Percentiles rank a stretch among this genome's conserved stretches.
These are phyloP conservation scores for Saturnia pavonia DNA, from an alignment of 2,888 invertebrate genomes.

Conservation along the genomic window DNA sequence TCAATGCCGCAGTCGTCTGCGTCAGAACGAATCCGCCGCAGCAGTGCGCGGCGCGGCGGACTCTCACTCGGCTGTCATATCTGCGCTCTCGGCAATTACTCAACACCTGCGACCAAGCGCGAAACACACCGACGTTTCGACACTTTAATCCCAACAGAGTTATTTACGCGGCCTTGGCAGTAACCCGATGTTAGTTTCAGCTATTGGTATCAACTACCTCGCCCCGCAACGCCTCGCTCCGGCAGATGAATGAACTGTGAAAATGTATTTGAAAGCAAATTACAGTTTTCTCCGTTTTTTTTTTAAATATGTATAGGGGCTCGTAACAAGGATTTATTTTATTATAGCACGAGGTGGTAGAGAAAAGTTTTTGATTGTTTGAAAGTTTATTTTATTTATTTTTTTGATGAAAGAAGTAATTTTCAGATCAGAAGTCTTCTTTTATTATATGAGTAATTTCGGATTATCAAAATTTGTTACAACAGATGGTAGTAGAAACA, in stretches of 20 bases:
- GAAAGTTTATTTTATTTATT: too few relatives aligned
- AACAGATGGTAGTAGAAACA: too few relatives aligned
- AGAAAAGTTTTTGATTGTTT: too few relatives aligned
- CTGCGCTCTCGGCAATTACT: slow-evolving; percentile 54
- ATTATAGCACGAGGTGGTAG: background rate
- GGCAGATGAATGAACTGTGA: slow-evolving; percentile 11
- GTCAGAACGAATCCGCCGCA: slow-evolving; percentile 42
- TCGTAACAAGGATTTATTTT: background rate
- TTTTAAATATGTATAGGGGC: background rate
- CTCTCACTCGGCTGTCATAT: slow-evolving; percentile 55
- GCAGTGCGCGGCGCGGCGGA: slow-evolving; percentile 19
- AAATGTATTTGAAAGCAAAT: slow-evolving; percentile 2
- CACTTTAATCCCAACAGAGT: slow-evolving; percentile 54
- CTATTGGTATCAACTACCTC: background rate
- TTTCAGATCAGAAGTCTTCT: too few relatives aligned
- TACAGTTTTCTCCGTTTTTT: background rate
- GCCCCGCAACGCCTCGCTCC: background rate
- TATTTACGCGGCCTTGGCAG: slow-evolving; percentile 41
- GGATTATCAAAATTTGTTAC: too few relatives aligned
- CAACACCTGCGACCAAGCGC: slow-evolving; percentile 48
- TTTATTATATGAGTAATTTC: too few relatives aligned
- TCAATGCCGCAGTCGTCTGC: slow-evolving; percentile 33
- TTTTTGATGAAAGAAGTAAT: too few relatives aligned
- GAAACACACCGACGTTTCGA: slow-evolving; percentile 41
- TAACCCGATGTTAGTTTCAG: slow-evolving; percentile 10